phyloP scores from a whole-genome alignment of 2,888 invertebrate species.

The Ditula angustiorana region DNA sequence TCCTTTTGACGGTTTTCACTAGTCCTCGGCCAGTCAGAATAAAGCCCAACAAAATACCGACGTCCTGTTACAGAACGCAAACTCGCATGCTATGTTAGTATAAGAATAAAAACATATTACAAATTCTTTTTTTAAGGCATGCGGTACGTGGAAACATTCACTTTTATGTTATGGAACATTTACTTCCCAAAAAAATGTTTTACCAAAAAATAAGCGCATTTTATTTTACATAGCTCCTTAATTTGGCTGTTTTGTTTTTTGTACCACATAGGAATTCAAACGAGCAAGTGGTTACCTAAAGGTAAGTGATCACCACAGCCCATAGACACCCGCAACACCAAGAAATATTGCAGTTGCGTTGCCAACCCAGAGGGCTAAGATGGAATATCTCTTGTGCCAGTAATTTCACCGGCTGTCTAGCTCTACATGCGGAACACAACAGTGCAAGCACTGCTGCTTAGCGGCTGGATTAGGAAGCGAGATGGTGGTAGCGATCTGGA shows the following conservation, averaged over 20 bases:
- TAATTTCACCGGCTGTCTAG: no score
- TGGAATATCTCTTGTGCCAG: no score
- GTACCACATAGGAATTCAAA: no score
- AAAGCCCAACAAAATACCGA: slow-evolving; percentile 7
- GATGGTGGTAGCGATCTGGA: no score
- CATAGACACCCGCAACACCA: no score
- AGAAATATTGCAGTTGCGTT: no score
- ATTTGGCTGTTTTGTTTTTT: neutral
- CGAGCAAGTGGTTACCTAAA: no score
- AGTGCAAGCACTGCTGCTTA: no score
- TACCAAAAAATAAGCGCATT: slow-evolving; percentile 2
- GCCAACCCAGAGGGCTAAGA: no score
- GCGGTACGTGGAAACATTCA: slow-evolving; percentile 22
- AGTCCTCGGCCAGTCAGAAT: slow-evolving; percentile 5
- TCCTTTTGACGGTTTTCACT: neutral
- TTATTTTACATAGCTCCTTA: neutral
- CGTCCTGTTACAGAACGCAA: neutral
- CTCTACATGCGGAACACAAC: no score
- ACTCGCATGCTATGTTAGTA: slow-evolving; percentile 10
- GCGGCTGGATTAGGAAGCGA: no score
- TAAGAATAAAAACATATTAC: slow-evolving; percentile 20
- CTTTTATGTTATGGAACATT: slow-evolving; percentile 22
- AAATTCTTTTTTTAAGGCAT: slow-evolving; percentile 29
- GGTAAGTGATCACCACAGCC: no score
- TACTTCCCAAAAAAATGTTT: slow-evolving; percentile 22